Evolutionary conservation across 2,888 invertebrate species (phyloP), one percentile per base, ranked within the genome.

Genomic region (Apeira syringaria): DNA sequence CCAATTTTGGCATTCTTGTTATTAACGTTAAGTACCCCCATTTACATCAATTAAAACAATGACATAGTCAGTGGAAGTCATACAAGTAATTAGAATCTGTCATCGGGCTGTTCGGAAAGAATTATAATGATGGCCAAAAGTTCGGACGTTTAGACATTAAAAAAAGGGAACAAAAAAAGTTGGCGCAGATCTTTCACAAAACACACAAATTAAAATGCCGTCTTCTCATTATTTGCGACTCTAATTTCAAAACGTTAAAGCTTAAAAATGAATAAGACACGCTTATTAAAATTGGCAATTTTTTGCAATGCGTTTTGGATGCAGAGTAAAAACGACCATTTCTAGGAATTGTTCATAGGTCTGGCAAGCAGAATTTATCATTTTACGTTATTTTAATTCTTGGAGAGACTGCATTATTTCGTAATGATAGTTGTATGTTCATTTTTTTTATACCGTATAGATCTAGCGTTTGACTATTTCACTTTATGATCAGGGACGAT

Each of bases 281-380:
- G 32, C 10, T 25, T 44, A 42, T 31, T 51, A 40, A 38, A 36
- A 46, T 41, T 47, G 46, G 46, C 48, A 57, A 18, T 59, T 66
- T 71, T 61, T 51, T 53, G 52, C 45, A 41, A 47, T 41, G 41
- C 45, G 59, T 69, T 68, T 71, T 61, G 62, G 61, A 64, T 65
- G 63, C 62, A 64, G 51, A 59, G 56, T 61, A 59, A 63, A 29
- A 40, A 37, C 44, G 18, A 57, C 53, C 60, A 60, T 61, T 79
- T 80, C 80, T 79, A 77, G 76, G 79, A 81, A 81, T 56, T 50
- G 58, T 70, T 79, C 69, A 78, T 78, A 59, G 61, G 41, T 39
- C 46, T 43, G 36, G 38, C 29, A 15, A 43, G 39, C 24, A 40
- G 5, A 32, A 36, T 41, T 34, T 37, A 31, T 39, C 25, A 33